phyloP scores from a whole-genome alignment of 2,113 vertebrate genomes.

The Onychostruthus taczanowskii region DNA sequence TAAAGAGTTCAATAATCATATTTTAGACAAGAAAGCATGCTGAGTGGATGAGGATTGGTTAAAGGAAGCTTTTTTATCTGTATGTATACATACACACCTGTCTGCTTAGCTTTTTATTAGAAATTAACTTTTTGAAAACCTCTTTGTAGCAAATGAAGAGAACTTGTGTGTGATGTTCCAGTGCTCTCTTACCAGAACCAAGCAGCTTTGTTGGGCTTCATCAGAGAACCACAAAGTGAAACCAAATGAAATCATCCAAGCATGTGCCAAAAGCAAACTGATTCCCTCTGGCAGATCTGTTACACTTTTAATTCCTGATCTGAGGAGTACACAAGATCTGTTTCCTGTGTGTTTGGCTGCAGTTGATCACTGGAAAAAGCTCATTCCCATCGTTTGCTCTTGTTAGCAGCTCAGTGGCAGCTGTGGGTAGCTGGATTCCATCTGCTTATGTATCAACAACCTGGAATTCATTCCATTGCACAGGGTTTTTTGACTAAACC shows the following conservation, averaged over 20 bases:
- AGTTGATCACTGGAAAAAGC: background rate
- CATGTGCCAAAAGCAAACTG: background rate
- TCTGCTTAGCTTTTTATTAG: background rate
- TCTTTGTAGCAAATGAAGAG: background rate
- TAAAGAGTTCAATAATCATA: background rate
- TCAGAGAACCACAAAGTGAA: background rate
- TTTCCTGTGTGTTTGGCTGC: background rate
- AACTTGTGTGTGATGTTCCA: background rate
- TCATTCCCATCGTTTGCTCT: background rate
- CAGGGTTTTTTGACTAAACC: background rate
- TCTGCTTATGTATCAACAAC: background rate
- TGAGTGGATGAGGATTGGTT: background rate
- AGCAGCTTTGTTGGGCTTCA: background rate
- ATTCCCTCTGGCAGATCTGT: background rate
- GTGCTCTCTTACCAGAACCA: background rate
- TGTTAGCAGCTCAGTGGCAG: background rate
- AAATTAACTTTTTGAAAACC: background rate
- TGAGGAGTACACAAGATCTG: background rate
- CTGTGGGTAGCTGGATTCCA: background rate
- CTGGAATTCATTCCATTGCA: background rate
- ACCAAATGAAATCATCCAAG: background rate
- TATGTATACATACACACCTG: accelerated
- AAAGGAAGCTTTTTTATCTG: background rate
- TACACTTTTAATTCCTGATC: background rate
- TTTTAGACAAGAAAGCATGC: background rate